These are phyloP conservation scores for Myotis brandtii DNA, from an alignment of 2,113 vertebrate species.

Conservation along the genomic window DNA sequence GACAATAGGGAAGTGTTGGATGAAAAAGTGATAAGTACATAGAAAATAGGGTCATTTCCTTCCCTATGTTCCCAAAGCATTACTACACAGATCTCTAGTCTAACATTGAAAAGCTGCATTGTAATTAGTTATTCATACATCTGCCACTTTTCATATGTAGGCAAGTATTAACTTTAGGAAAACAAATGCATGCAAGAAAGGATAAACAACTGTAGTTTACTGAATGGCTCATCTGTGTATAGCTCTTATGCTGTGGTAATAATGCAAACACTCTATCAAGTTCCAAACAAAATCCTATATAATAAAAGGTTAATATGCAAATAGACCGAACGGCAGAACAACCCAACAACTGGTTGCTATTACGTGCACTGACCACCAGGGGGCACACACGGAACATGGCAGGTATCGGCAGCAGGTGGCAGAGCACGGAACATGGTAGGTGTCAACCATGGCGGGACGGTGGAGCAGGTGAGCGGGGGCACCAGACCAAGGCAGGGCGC, in stretches of 20 bases:
- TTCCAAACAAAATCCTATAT: not conserved
- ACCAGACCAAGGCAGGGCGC: too few species aligned
- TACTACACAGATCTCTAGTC: not conserved
- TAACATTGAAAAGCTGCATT: not conserved
- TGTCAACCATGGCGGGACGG: too few species aligned
- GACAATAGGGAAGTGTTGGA: not conserved
- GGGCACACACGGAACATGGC: too few species aligned
- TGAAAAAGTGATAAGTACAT: not conserved
- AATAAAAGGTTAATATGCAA: too few species aligned
- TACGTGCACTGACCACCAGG: too few species aligned
- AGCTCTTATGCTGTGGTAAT: not conserved
- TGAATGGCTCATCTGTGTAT: not conserved
- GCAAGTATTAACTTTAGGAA: conserved; percentile 13
- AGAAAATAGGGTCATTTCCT: not conserved
- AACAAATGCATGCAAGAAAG: not conserved
- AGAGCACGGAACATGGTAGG: too few species aligned
- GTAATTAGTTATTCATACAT: not conserved
- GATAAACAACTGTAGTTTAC: not conserved
- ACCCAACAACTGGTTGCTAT: too few species aligned
- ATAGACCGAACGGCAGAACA: too few species aligned
- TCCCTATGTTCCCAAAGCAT: not conserved
- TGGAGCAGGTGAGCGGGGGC: too few species aligned
- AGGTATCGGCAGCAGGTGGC: too few species aligned
- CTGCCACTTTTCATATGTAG: not conserved
- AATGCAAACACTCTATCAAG: not conserved